Evolutionary conservation across 2,888 invertebrate species (phyloP).

Genomic region (Ennomos erosarius): DNA sequence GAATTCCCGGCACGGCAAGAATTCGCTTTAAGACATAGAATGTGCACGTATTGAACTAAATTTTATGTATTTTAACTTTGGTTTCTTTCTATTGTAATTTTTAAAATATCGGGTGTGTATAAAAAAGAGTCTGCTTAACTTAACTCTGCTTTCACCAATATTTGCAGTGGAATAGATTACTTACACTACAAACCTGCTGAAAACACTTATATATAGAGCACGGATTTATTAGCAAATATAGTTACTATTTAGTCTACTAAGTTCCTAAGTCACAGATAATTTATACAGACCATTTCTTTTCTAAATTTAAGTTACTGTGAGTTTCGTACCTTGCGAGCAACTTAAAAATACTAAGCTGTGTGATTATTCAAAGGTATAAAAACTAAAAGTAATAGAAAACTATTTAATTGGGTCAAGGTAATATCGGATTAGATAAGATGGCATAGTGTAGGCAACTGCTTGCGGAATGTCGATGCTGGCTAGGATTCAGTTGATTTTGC

Average conservation of each 20-base stretch:
- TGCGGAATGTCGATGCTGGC: conserved; percentile 59
- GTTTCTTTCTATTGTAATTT: conserved; percentile 10
- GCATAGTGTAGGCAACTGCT: conserved; percentile 44
- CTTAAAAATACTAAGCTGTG: too few species aligned
- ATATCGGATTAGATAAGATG: conserved; percentile 49
- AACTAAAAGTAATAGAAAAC: not conserved
- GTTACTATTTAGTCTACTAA: too few species aligned
- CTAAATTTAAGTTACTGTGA: too few species aligned
- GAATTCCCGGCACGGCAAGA: conserved; percentile 71
- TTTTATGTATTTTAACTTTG: conserved; percentile 32
- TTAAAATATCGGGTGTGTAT: too few species aligned
- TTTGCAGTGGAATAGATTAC: too few species aligned
- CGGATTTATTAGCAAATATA: too few species aligned
- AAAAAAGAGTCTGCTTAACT: not conserved
- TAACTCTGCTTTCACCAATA: conserved; percentile 12
- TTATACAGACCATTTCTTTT: too few species aligned
- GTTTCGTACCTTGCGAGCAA: too few species aligned
- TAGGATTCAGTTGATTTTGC: conserved; percentile 71
- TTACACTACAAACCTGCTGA: too few species aligned
- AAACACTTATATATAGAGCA: too few species aligned
- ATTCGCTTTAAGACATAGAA: conserved; percentile 55
- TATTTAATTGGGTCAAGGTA: conserved; percentile 46
- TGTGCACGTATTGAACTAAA: conserved; percentile 35
- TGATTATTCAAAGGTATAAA: too few species aligned
- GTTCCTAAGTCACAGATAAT: too few species aligned